phyloP scores from a whole-genome alignment of 2,888 invertebrate species.

The Bhutanitis thaidina region DNA sequence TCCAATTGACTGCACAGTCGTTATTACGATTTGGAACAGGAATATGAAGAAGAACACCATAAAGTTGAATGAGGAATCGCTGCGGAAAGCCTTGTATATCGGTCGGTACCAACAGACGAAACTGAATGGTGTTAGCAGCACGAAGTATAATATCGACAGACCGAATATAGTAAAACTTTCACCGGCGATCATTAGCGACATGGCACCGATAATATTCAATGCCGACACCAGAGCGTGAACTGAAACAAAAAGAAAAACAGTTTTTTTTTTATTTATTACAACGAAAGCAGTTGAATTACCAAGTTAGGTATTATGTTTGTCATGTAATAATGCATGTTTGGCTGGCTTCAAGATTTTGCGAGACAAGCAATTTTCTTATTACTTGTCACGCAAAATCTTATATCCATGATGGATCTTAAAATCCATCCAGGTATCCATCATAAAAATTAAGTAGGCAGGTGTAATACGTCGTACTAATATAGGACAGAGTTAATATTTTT shows the following conservation, averaged over 20 bases:
- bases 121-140: constrained; percentile 96
- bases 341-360: no score
- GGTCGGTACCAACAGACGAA: constrained; percentile 99
- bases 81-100: constrained; percentile 99
- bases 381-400: no score
- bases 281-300: no score
- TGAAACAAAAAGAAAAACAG: constrained; percentile 74
- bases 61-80: constrained; percentile 99
- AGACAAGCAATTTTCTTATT: no score
- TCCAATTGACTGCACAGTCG: constrained; percentile 93
- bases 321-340: no score
- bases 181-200: constrained; percentile 85
- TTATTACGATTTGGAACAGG: constrained; percentile 95
- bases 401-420: no score
- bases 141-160: constrained; percentile 91
- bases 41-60: constrained; percentile 99
- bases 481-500: no score
- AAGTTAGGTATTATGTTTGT: no score
- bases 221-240: constrained; percentile 93
- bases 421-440: no score
- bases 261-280: no score
- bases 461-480: no score
- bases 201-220: constrained; percentile 91
- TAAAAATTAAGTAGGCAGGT: no score
- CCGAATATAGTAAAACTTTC: constrained; percentile 87